phyloP scores from a whole-genome alignment of 92 coral and sea anemone genomes.

The Epizoanthus ramosus region DNA sequence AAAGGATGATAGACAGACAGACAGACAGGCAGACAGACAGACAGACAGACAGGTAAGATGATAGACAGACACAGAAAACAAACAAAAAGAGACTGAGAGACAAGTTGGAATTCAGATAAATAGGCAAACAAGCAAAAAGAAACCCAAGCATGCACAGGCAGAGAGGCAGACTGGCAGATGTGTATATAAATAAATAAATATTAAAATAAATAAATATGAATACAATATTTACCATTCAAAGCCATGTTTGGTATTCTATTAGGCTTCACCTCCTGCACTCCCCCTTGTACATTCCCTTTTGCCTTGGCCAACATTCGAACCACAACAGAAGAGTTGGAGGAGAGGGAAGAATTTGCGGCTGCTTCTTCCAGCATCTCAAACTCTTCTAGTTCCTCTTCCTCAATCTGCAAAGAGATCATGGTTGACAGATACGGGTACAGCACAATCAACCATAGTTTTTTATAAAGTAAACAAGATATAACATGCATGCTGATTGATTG shows the following conservation, averaged over 20 bases:
- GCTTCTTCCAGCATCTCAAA: constrained; percentile 92
- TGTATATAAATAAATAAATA: no score
- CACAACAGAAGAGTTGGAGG: constrained; percentile 94
- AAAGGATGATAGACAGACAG: no score
- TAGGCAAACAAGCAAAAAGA: background rate
- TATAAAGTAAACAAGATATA: no score
- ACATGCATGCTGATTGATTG: no score
- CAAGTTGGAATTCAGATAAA: background rate
- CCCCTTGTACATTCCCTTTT: constrained; percentile 26
- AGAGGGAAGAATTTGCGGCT: constrained; percentile 92
- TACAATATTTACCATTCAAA: background rate
- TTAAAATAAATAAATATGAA: no score
- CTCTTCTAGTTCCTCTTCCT: constrained; percentile 90
- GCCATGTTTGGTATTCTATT: background rate
- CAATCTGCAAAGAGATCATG: constrained; percentile 50
- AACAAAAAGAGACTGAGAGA: no score
- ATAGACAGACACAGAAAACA: no score
- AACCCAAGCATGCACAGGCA: background rate
- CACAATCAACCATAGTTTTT: background rate
- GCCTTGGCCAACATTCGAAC: constrained; percentile 80
- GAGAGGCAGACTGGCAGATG: background rate
- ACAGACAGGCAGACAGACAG: no score
- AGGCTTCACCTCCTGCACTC: background rate
- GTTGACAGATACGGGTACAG: background rate
- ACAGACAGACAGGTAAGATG: no score